Evolutionary conservation across 2,888 invertebrate genomes (phyloP).

Genomic region (Trissolcus japonicus): DNA sequence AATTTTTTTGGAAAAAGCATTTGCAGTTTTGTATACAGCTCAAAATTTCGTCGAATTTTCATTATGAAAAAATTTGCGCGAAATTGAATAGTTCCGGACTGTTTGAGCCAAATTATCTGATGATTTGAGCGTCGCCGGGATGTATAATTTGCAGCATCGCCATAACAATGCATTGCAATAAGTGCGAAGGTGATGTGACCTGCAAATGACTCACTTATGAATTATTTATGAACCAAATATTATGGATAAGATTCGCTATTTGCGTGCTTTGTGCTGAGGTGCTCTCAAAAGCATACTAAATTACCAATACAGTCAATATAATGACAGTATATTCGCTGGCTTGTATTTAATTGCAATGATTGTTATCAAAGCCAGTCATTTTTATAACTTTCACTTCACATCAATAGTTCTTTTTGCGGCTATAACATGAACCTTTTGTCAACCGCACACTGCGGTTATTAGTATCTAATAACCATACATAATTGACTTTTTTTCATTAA

Average conservation of each 20-base stretch:
- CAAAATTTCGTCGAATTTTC: too few species aligned
- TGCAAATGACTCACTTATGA: slow-evolving; percentile 1
- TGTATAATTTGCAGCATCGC: neutral
- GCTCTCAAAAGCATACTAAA: slow-evolving; percentile 5
- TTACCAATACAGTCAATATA: neutral
- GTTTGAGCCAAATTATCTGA: neutral
- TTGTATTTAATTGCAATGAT: slow-evolving; percentile 1
- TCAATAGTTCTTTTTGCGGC: slow-evolving; percentile 1
- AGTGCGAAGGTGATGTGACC: neutral
- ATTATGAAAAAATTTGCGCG: too few species aligned
- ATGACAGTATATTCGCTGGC: slow-evolving; percentile 2
- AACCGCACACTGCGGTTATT: neutral
- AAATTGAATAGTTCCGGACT: too few species aligned
- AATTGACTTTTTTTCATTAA: neutral
- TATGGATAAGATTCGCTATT: slow-evolving; percentile 13
- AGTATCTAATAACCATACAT: slow-evolving; percentile 3
- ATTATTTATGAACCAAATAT: slow-evolving; percentile 10
- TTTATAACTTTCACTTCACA: slow-evolving; percentile 2
- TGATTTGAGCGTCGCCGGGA: neutral
- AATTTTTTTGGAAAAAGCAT: too few species aligned
- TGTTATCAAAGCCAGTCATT: neutral
- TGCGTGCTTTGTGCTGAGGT: slow-evolving; percentile 7
- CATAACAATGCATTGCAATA: neutral
- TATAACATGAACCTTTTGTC: neutral
- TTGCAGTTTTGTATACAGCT: too few species aligned